A percentile compares a stretch with the other conserved stretches of the same genome.
Conservation (phyloP, 2,888 invertebrate species). For the Exocentrus adspersus region DNA sequence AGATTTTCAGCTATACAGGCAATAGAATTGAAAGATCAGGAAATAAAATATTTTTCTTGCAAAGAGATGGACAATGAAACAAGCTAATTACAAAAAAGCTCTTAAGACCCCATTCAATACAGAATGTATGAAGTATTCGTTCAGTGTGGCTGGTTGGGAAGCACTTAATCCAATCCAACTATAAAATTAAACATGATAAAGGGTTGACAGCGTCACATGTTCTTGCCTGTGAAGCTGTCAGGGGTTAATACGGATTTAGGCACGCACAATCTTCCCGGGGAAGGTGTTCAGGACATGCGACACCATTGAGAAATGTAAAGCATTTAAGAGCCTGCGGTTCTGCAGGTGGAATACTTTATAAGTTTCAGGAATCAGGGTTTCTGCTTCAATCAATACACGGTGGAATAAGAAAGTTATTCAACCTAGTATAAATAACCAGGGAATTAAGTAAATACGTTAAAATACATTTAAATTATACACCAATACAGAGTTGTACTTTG, state of each 20-base stretch:
- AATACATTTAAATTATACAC: no score
- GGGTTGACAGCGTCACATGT: neutral
- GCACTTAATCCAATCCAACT: neutral
- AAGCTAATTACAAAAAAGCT: no score
- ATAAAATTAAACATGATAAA: slow-evolving; percentile 1
- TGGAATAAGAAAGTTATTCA: no score
- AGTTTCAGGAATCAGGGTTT: neutral
- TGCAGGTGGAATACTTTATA: neutral
- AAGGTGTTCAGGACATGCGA: neutral
- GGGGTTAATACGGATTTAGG: neutral
- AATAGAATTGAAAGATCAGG: no score
- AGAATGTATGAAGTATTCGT: neutral
- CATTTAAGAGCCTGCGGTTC: neutral
- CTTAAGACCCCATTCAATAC: no score
- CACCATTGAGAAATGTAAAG: neutral
- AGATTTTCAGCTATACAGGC: no score
- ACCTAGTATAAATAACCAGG: no score
- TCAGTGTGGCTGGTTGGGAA: neutral
- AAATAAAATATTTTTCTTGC: no score
- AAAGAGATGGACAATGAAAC: no score
- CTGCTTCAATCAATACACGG: no score
- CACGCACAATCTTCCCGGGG: neutral
- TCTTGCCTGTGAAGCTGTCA: neutral
- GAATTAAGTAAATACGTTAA: no score
- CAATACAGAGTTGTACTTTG: no score